Evolutionary conservation across 1,140 invertebrate species (phyloP).

Genomic region (Centruroides vittatus): DNA sequence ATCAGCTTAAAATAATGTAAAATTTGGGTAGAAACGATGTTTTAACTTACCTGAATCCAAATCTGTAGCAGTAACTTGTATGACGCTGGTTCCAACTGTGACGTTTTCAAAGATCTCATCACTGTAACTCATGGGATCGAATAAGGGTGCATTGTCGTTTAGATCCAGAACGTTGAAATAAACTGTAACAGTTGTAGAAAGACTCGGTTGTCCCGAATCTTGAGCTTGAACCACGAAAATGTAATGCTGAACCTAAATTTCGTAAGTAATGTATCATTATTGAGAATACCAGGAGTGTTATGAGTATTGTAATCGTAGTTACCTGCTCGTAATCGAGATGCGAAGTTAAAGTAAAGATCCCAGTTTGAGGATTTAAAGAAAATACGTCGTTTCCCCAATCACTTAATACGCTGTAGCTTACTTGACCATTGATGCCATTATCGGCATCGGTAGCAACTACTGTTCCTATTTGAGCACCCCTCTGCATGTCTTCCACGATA

Average conservation of each 20-base stretch:
- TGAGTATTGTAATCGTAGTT: slow-evolving; percentile 18
- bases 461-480: slow-evolving; percentile 63
- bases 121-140: slow-evolving; percentile 75
- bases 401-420: slow-evolving; percentile 73
- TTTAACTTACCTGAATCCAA: slow-evolving; percentile 60
- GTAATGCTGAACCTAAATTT: slow-evolving; percentile 71
- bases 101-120: slow-evolving; percentile 77
- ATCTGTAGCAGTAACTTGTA: slow-evolving; percentile 75
- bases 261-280: slow-evolving; percentile 13
- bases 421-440: slow-evolving; percentile 66
- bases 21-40: too few relatives aligned
- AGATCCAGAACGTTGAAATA: slow-evolving; percentile 88
- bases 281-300: slow-evolving; percentile 8
- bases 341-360: slow-evolving; percentile 73
- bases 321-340: slow-evolving; percentile 87
- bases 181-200: slow-evolving; percentile 81
- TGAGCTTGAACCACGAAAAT: slow-evolving; percentile 82
- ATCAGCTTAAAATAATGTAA: too few relatives aligned
- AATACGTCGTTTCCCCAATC: slow-evolving; percentile 93
- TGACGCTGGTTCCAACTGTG: slow-evolving; percentile 56
- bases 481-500: slow-evolving; percentile 63
- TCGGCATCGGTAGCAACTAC: slow-evolving; percentile 71
- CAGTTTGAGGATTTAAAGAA: slow-evolving; percentile 73
- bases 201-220: slow-evolving; percentile 66
- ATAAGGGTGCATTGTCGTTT: slow-evolving; percentile 87